phyloP scores from a whole-genome alignment of 1,140 invertebrate genomes.

The Eumaeus atala region DNA sequence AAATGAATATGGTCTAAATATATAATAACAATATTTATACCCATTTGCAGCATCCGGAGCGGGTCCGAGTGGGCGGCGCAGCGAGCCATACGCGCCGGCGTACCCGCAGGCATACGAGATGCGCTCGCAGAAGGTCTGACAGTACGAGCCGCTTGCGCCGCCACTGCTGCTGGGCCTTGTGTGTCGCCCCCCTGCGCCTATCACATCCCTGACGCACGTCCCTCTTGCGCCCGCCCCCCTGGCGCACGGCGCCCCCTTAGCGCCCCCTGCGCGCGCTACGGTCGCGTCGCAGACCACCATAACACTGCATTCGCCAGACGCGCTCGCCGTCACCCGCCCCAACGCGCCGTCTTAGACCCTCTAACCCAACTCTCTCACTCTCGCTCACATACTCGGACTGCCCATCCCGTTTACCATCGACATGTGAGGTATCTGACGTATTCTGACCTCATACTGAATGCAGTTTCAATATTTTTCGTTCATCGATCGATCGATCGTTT shows the following conservation, averaged over 20 bases:
- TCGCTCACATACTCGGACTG: neutral
- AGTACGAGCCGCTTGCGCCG: slow-evolving; percentile 34
- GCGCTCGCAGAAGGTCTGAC: slow-evolving; percentile 67
- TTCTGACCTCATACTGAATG: no score
- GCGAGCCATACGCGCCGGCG: slow-evolving; percentile 64
- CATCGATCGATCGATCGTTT: no score
- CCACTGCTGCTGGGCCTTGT: slow-evolving; percentile 5
- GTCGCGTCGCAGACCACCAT: slow-evolving; percentile 63
- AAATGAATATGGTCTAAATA: no score
- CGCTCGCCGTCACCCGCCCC: slow-evolving; percentile 40
- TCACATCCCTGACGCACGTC: no score
- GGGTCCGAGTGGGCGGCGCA: slow-evolving; percentile 45
- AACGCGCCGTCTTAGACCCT: slow-evolving; percentile 11
- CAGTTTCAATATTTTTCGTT: no score
- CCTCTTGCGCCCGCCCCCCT: slow-evolving; percentile 50
- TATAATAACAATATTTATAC: neutral
- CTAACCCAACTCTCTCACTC: neutral
- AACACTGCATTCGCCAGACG: slow-evolving; percentile 58
- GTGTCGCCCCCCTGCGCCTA: slow-evolving; percentile 34
- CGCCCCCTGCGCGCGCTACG: slow-evolving; percentile 31
- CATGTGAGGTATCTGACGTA: no score
- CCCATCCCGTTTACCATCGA: no score
- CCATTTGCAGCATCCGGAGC: slow-evolving; percentile 41
- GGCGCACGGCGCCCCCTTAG: slow-evolving; percentile 48
- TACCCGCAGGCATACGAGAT: slow-evolving; percentile 68